Evolutionary conservation across 2,888 invertebrate species (phyloP), one percentile per base, ranked within the genome.

Genomic region (Tholera decimalis): DNA sequence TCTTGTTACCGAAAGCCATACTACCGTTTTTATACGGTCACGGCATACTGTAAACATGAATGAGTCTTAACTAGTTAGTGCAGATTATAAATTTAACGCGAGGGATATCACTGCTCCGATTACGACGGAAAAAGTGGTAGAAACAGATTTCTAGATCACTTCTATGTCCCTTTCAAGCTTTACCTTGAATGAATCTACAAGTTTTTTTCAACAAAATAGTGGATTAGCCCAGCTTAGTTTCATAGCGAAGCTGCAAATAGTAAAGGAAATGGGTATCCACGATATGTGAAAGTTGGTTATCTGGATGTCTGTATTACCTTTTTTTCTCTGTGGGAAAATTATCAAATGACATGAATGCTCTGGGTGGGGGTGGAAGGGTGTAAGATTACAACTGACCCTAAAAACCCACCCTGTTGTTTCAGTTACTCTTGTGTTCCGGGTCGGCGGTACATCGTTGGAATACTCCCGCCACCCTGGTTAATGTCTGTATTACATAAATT

Each of bases 241-340:
- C 79, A 71, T 82, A 74, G 79, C 68, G 69, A 41, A 22, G 46
- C 66, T 24, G 58, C 60, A 73, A 69, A 83, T 66, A 78, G 72
- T 13, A 30, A 44, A 69, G 69, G 76, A 72, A 73, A 75, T 79
- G 69, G 53, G 64, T 67, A 72, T 67, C 54, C 51, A 37, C 49
- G 47, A 59, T 69, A 57, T 67, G 69, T 74, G 72, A 80, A 74
- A 83, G 77, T 72, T 39, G 33, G 54, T 46, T 18, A 65, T 73
- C 65, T 62, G 43, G 60, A 75, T 71, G 46, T 58, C 43, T 62
- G 67, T 49, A 58, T 77, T 44, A n/a, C n/a, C n/a, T n/a, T n/a
- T n/a, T n/a, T n/a, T n/a, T n/a, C n/a, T n/a, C n/a, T n/a, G n/a
- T n/a, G n/a, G n/a, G n/a, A n/a, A n/a, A n/a, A n/a, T n/a, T n/a